Conservation (phyloP, 30 jellyfish, hydroid and myxozoan genomes). For the Phacellophora camtschatica region DNA sequence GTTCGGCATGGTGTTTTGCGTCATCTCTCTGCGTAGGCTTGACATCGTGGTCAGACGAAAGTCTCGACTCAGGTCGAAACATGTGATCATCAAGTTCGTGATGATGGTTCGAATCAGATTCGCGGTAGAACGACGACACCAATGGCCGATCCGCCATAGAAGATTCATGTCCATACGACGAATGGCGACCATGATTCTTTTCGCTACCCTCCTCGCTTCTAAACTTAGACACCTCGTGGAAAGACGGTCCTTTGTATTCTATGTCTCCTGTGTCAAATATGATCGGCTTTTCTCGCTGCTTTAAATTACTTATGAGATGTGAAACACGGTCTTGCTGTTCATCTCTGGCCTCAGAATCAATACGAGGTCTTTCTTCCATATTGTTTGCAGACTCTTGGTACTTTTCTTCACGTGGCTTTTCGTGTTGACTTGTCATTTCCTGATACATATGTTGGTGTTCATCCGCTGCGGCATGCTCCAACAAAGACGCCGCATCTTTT, state of each 20-base stretch:
- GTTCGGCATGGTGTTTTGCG: conserved; percentile 1
- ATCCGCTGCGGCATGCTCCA: neutral
- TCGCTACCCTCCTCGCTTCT: conserved; percentile 6
- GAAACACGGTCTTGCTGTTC: conserved; percentile 47
- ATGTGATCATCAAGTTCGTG: conserved; percentile 23
- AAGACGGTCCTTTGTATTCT: conserved; percentile 58
- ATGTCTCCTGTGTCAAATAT: conserved; percentile 69
- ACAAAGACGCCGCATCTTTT: neutral
- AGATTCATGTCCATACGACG: neutral
- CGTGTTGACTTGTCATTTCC: neutral
- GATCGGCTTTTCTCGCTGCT: conserved; percentile 61
- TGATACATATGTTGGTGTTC: conserved; percentile 3
- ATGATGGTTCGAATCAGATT: neutral
- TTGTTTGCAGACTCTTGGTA: neutral
- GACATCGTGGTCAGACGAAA: conserved; percentile 22
- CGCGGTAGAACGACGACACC: conserved; percentile 43
- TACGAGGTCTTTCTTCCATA: too few relatives aligned
- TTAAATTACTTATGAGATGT: conserved; percentile 22
- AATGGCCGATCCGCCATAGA: conserved; percentile 35
- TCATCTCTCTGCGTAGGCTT: conserved; percentile 71
- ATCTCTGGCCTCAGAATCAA: neutral
- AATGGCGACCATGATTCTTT: conserved; percentile 35
- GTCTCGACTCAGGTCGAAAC: conserved; percentile 17
- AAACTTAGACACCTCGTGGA: conserved; percentile 17
- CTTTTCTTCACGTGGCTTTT: neutral